Evolutionary conservation across 2,797 vertebrate species (phyloP).

Genomic region (Myotis pilosus): DNA sequence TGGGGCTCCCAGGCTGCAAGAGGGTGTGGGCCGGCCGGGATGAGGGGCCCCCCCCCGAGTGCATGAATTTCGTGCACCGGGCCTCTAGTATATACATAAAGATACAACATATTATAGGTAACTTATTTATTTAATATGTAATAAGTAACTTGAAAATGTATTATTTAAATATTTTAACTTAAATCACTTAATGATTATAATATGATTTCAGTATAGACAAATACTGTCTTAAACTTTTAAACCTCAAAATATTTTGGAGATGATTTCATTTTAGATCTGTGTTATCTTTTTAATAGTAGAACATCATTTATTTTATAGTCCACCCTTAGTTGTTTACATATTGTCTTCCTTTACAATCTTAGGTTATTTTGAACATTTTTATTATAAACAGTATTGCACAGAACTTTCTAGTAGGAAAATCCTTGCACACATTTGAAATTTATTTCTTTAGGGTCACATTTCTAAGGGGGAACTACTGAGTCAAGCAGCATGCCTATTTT

Average conservation of each 20-base stretch:
- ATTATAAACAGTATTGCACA: not conserved
- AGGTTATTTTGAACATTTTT: not conserved
- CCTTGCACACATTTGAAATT: not conserved
- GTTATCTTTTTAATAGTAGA: constrained; percentile 4
- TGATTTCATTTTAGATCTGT: not conserved
- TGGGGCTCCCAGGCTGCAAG: too few species aligned
- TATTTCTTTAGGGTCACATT: not conserved
- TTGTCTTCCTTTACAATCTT: not conserved
- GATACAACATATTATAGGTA: not conserved
- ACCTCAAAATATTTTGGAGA: not conserved
- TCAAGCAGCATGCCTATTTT: not conserved
- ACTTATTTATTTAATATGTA: not conserved
- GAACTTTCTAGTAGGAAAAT: not conserved
- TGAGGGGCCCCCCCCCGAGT: too few species aligned
- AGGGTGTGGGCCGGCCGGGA: too few species aligned
- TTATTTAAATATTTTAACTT: constrained; percentile 13
- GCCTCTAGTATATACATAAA: not conserved
- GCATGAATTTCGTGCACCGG: too few species aligned
- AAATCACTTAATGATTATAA: not conserved
- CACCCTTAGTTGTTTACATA: not conserved
- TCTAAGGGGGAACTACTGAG: not conserved
- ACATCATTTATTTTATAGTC: not conserved
- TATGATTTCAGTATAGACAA: not conserved
- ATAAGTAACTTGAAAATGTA: not conserved
- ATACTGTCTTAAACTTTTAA: not conserved